Evolutionary conservation across 1,140 invertebrate species (phyloP).

Genomic region (Rhopalosiphum padi): DNA sequence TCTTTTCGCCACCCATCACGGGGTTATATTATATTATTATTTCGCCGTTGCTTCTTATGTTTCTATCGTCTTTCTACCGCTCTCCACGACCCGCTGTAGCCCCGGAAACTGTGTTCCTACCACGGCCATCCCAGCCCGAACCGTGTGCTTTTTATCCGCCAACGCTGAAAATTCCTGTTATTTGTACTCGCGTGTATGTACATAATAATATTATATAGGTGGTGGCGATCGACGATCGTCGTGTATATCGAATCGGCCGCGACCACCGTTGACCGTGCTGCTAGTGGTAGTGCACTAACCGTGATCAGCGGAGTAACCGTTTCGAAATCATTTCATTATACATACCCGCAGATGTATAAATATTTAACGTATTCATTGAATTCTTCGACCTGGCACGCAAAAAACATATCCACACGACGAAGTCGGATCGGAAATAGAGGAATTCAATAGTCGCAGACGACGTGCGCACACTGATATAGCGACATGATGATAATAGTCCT

Average conservation of each 20-base stretch:
- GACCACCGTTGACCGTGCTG: not conserved
- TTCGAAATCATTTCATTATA: not conserved
- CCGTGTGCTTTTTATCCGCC: not conserved
- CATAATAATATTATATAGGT: not conserved
- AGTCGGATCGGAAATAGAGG: not conserved
- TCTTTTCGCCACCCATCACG: not conserved
- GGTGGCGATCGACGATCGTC: not conserved
- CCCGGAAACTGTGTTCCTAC: not conserved
- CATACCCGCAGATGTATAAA: too few relatives aligned
- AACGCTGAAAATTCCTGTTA: not conserved
- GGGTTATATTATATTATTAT: constrained; percentile 33
- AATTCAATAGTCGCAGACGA: not conserved
- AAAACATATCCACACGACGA: not conserved
- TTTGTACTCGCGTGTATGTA: not conserved
- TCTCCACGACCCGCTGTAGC: not conserved
- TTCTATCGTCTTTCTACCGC: not conserved
- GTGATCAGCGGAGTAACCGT: not conserved
- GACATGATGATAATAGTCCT: not conserved
- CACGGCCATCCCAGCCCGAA: not conserved
- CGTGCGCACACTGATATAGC: not conserved
- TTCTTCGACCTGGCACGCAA: not conserved
- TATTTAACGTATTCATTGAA: too few relatives aligned
- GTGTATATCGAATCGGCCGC: not conserved
- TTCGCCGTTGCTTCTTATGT: constrained; percentile 25
- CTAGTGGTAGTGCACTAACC: not conserved